These are phyloP conservation scores for Pogonocherus hispidulus DNA, from an alignment of 2,888 invertebrate genomes.

Conservation along the genomic window DNA sequence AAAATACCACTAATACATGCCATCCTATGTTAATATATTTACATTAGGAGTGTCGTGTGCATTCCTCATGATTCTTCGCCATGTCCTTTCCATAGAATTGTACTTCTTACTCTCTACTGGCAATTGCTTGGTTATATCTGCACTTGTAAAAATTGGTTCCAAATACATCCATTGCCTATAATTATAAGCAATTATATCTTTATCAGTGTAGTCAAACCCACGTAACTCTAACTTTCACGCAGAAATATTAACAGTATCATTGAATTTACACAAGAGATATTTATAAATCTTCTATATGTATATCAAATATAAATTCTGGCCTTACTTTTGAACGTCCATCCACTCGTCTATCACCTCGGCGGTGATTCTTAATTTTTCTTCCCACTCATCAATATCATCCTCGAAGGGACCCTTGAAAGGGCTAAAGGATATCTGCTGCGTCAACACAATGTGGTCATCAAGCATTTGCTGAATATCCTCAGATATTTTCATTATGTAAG, in stretches of 20 bases:
- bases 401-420: slow-evolving; percentile 85
- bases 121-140: slow-evolving; percentile 84
- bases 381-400: slow-evolving; percentile 81
- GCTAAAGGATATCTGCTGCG: slow-evolving; percentile 83
- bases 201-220: too few species aligned
- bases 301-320: background rate
- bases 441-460: slow-evolving; percentile 82
- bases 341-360: slow-evolving; percentile 78
- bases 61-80: slow-evolving; percentile 82
- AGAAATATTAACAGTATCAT: too few species aligned
- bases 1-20: too few species aligned
- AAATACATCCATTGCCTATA: slow-evolving; percentile 84
- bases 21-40: too few species aligned
- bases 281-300: too few species aligned
- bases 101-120: slow-evolving; percentile 86
- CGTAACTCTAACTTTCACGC: too few species aligned
- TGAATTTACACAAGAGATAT: too few species aligned
- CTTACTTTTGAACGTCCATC: slow-evolving; percentile 81
- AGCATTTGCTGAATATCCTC: slow-evolving; percentile 82
- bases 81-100: slow-evolving; percentile 82
- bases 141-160: slow-evolving; percentile 86
- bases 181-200: too few species aligned
- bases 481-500: slow-evolving; percentile 81
- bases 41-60: slow-evolving; percentile 80
- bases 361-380: slow-evolving; percentile 75